Base-by-base conservation (phyloP, 2,888 invertebrate species). In the Tanypteryx hageni region DNA sequence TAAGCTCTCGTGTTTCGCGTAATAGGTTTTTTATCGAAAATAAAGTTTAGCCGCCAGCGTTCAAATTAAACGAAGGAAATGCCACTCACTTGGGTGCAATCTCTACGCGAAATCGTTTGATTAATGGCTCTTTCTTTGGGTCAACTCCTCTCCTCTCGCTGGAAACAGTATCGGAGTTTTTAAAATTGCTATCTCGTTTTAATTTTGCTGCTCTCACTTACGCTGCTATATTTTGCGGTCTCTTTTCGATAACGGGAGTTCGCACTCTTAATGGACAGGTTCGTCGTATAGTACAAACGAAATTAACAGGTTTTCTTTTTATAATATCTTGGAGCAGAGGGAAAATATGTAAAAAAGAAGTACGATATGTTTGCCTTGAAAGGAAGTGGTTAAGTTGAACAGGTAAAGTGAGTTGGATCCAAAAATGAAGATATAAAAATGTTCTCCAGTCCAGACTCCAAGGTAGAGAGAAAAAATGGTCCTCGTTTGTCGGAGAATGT, bases 401-500 rank as follows among this genome's bases (percentile, higher is more conserved):
- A 11, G 76, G 76, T 76, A 13, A 13, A 76, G 76, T 27, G 68
- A 68, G 68, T 18, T 22, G 68, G 68, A 9, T 68, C 68, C 68
- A 68, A 76, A 76, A 76, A 76, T 76, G 76, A 76, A 76, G 76
- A 76, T 76, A 4, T 27, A 68, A 27, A 76, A 27, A 76, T 11
- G 27, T 3, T 68, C n/a, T n/a, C n/a, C n/a, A n/a, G n/a, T n/a
- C n/a, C n/a, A 22, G 22, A 22, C 18, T 27, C 27, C 76, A 27
- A 22, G 76, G 44, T 4, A 0, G 89, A 89, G 68, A 22, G 27
- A 61, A 61, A 31, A 85, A 44, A 44, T 82, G 82, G 27, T 27
- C 31, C 44, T 16, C 11, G 16, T 10, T 86, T 22, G n/a, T 5
- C 27, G 14, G 82, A 10, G 27, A 9, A 31, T 22, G 89, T 44